Evolutionary conservation across 2,113 vertebrate genomes (phyloP), one percentile per base, ranked within the genome.

Genomic region (Hypomesus transpacificus): DNA sequence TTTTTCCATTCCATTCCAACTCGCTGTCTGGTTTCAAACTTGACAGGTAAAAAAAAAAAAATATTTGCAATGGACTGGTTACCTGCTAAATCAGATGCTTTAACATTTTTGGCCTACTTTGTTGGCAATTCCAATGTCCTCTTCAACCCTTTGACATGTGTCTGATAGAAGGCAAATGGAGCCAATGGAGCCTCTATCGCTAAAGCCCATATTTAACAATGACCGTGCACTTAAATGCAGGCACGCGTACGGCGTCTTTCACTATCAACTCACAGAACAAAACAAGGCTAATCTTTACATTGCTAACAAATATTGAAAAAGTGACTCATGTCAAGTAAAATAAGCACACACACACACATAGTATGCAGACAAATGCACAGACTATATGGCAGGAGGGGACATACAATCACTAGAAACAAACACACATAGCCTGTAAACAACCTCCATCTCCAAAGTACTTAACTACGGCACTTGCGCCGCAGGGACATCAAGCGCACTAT

Each of bases 401-500:
- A 58, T 20, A 77, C 82, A 90, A n/a, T n/a, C 20, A 66, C 0
- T 66, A 20, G 7, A 50, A 39, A 24, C 8, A 22, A 9, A 28
- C 21, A 59, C 21, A 7, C 46, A 60, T 18, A 13, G 34, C 62
- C 8, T 14, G 9, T 11, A 11, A 46, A 13, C 39, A 46, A 59
- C 51, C 9, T 67, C 3, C 6, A 24, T 17, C 56, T 58, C 26
- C 28, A 14, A 71, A 21, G 79, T 84, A 92, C 88, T 87, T 88
- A 91, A 89, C 91, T 92, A 73, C 76, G 68, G 83, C 74, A 85
- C 74, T 81, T 88, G 69, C 82, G 80, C 66, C 86, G 80, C 75
- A 89, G 75, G 52, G 89, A 87, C 88, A 91, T 88, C 80, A 87
- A 84, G 51, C 74, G 75, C 28, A 84, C 76, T 11, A 90, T 91